phyloP scores from a whole-genome alignment of 2,797 vertebrate species.

The Parauchenoglanis punctatus region DNA sequence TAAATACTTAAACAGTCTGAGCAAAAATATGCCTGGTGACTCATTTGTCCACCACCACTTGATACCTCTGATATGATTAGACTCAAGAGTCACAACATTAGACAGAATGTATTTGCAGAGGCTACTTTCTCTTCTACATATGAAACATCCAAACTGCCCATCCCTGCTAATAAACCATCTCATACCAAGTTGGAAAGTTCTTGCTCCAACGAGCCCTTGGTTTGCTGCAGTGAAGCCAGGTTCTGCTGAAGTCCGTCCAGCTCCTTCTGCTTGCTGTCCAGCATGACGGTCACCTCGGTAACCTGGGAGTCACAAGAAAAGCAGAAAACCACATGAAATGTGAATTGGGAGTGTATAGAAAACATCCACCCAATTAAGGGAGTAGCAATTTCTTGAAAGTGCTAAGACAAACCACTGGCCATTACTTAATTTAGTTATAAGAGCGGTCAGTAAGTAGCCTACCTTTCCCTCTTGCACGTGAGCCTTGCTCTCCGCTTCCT shows the following conservation, averaged over 20 bases:
- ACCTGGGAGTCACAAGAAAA: slow-evolving; percentile 70
- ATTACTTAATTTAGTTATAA: background rate
- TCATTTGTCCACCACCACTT: background rate
- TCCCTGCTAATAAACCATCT: background rate
- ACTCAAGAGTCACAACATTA: too few species aligned
- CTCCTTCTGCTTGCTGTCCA: slow-evolving; percentile 83
- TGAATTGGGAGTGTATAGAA: too few species aligned
- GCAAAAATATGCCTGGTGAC: background rate
- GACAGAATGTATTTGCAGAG: background rate
- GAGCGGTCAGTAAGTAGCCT: slow-evolving; percentile 60
- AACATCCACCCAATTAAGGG: background rate
- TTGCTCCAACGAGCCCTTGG: slow-evolving; percentile 81
- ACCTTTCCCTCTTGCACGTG: slow-evolving; percentile 83
- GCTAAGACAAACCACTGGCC: background rate
- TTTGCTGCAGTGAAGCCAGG: slow-evolving; percentile 77
- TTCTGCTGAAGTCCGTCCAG: slow-evolving; percentile 80
- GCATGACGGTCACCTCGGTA: slow-evolving; percentile 78
- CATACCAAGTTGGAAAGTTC: slow-evolving; percentile 84
- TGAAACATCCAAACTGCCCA: background rate
- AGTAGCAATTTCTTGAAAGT: background rate
- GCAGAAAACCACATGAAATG: background rate
- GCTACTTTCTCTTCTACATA: too few species aligned
- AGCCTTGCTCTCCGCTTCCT: slow-evolving; percentile 79
- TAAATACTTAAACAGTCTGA: background rate
- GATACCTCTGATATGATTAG: background rate